phyloP scores from a whole-genome alignment of 2,797 vertebrate species.

The Parauchenoglanis punctatus region DNA sequence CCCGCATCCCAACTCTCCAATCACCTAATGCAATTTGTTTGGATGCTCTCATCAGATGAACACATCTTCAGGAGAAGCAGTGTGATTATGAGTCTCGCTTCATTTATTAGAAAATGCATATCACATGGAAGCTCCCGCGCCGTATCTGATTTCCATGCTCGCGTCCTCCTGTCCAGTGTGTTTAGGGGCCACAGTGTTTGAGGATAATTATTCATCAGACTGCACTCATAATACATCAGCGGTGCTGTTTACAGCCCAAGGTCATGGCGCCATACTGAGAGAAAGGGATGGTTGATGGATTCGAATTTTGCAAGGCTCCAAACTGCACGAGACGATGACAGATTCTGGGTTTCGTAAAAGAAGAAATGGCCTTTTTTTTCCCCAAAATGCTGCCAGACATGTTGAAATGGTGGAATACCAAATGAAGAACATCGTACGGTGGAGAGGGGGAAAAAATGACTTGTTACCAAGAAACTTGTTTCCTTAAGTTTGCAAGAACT shows the following conservation, averaged over 20 bases:
- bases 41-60: constrained; percentile 14
- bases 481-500: not conserved
- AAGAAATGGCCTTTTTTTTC: constrained; percentile 45
- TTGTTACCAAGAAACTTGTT: not conserved
- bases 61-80: constrained; percentile 4
- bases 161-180: constrained; percentile 36
- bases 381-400: constrained; percentile 49
- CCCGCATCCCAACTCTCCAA: constrained; percentile 12
- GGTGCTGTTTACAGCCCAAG: constrained; percentile 69
- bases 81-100: constrained; percentile 24
- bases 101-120: constrained; percentile 35
- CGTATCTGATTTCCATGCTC: constrained; percentile 42
- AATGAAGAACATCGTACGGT: constrained; percentile 46
- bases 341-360: constrained; percentile 58
- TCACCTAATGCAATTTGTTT: constrained; percentile 41
- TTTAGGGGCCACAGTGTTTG: constrained; percentile 55
- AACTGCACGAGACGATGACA: constrained; percentile 66
- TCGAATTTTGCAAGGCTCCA: constrained; percentile 62
- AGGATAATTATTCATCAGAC: constrained; percentile 66
- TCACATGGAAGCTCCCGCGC: constrained; percentile 29
- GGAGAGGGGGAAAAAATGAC: not conserved
- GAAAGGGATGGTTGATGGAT: constrained; percentile 68
- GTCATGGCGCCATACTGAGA: constrained; percentile 61
- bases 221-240: constrained; percentile 66
- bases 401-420: constrained; percentile 24